phyloP scores from a whole-genome alignment of 2,113 vertebrate genomes.

The Rana temporaria region DNA sequence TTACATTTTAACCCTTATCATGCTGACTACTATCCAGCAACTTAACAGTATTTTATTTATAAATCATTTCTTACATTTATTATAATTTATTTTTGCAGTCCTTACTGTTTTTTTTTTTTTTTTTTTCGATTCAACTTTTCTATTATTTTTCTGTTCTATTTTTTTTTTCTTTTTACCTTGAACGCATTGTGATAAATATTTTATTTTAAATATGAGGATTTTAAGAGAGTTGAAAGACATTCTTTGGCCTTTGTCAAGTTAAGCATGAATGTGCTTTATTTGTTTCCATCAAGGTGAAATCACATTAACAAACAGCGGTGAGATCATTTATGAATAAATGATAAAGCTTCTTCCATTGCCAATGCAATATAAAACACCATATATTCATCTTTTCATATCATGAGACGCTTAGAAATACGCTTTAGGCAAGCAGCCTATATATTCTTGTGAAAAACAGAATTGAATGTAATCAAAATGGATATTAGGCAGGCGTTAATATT shows the following conservation, averaged over 20 bases:
- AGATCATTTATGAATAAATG: constrained; percentile 78
- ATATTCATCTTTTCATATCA: constrained; percentile 12
- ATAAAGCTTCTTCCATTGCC: constrained; percentile 53
- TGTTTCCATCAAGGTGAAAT: constrained; percentile 67
- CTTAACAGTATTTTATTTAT: constrained; percentile 4
- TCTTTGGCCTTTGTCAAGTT: neutral
- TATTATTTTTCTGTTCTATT: too few species aligned
- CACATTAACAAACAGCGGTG: constrained; percentile 78
- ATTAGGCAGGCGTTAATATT: neutral
- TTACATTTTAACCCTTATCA: constrained; percentile 47
- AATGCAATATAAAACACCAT: constrained; percentile 60
- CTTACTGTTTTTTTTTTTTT: too few species aligned
- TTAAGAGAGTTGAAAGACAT: too few species aligned
- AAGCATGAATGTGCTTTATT: neutral
- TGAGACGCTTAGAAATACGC: neutral
- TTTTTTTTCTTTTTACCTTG: too few species aligned
- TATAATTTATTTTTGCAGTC: too few species aligned
- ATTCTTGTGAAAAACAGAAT: neutral
- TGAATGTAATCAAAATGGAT: neutral
- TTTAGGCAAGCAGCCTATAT: neutral
- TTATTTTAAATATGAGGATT: too few species aligned
- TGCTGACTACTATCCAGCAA: constrained; percentile 54
- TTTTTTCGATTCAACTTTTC: too few species aligned
- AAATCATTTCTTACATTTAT: too few species aligned
- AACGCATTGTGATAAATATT: too few species aligned